phyloP scores from a whole-genome alignment of 1,140 invertebrate genomes.

The Polypedilum vanderplanki region DNA sequence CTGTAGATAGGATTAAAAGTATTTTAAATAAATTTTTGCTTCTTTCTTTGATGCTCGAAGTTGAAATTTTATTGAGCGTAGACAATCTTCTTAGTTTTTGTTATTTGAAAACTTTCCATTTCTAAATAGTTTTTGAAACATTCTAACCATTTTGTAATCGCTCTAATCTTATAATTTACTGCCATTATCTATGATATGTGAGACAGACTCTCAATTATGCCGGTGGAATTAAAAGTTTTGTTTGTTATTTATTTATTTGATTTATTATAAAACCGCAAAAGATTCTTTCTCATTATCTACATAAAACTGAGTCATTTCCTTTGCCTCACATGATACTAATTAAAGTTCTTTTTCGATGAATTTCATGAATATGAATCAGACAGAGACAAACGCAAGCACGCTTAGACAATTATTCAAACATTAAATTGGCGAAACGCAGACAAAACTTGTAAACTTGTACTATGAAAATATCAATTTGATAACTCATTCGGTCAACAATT shows the following conservation, averaged over 20 bases:
- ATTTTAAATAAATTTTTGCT: neutral
- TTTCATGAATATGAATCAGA: too few species aligned
- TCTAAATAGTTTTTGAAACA: neutral
- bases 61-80: neutral
- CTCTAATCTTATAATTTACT: slow-evolving; percentile 25
- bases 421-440: too few species aligned
- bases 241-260: too few species aligned
- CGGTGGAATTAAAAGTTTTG: neutral
- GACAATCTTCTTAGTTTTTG: neutral
- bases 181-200: neutral
- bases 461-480: too few species aligned
- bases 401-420: too few species aligned
- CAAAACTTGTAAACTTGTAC: too few species aligned
- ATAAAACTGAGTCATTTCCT: slow-evolving; percentile 13
- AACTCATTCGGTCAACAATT: too few species aligned
- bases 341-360: too few species aligned
- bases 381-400: too few species aligned
- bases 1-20: neutral
- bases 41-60: neutral
- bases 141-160: slow-evolving; percentile 10
- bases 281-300: neutral
- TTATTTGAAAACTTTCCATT: neutral
- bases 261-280: neutral
- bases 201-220: neutral
- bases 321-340: neutral